Conservation (phyloP, 2,888 invertebrate species). For the Tanaodytes sp. region DNA sequence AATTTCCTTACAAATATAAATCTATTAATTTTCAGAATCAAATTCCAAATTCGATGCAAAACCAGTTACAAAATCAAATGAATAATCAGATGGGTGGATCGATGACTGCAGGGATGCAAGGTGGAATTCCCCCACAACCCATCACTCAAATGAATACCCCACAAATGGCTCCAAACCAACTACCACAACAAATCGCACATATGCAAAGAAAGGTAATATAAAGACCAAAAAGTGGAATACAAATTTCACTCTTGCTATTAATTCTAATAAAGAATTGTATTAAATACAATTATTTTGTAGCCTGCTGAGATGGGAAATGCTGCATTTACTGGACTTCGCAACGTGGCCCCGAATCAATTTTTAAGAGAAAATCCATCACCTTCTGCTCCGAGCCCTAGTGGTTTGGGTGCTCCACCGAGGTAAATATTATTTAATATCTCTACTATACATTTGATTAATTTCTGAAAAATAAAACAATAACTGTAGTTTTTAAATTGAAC, state of each 20-base stretch:
- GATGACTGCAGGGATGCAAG: slow-evolving; percentile 65
- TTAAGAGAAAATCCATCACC: slow-evolving; percentile 86
- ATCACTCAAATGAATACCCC: slow-evolving; percentile 71
- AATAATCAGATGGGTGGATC: slow-evolving; percentile 68
- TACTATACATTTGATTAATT: no score
- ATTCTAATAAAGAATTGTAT: no score
- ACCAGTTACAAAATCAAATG: slow-evolving; percentile 68
- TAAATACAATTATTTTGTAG: slow-evolving; percentile 50
- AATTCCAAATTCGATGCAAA: slow-evolving; percentile 67
- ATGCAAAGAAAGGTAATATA: slow-evolving; percentile 68
- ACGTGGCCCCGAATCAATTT: slow-evolving; percentile 83
- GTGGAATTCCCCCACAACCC: slow-evolving; percentile 65
- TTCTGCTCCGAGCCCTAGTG: slow-evolving; percentile 82
- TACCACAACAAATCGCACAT: slow-evolving; percentile 74
- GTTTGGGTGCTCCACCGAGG: slow-evolving; percentile 75
- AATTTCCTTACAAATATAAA: not conserved
- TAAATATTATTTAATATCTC: no score
- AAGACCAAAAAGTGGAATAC: not conserved
- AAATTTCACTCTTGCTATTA: no score
- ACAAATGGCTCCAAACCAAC: slow-evolving; percentile 67
- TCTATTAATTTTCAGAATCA: slow-evolving; percentile 60
- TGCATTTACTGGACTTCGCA: slow-evolving; percentile 75
- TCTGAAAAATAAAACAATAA: no score
- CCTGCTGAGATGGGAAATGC: slow-evolving; percentile 74
- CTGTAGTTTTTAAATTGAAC: no score